These are phyloP conservation scores for Orthonyx spaldingii DNA, from an alignment of 2,113 vertebrate genomes.

Conservation along the genomic window DNA sequence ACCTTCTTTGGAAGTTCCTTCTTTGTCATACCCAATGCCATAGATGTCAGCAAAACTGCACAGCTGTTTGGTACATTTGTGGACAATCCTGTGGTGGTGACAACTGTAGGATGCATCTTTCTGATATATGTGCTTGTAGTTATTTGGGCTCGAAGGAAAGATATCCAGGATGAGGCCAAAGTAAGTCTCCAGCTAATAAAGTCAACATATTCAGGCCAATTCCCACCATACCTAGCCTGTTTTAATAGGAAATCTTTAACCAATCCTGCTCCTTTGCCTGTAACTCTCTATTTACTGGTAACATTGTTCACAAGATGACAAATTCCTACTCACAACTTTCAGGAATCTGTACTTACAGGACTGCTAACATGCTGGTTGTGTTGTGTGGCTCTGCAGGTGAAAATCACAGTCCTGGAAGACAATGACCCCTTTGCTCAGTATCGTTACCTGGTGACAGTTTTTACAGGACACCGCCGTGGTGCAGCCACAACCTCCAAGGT, in stretches of 20 bases:
- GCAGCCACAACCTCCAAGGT: slow-evolving; percentile 91
- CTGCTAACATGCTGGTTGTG: neutral
- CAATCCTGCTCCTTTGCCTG: neutral
- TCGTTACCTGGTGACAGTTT: slow-evolving; percentile 84
- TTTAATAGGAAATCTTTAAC: neutral
- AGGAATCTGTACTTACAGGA: neutral
- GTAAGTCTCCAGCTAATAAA: slow-evolving; percentile 62
- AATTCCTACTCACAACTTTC: neutral
- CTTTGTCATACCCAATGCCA: slow-evolving; percentile 85
- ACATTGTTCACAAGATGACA: neutral
- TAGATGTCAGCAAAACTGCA: slow-evolving; percentile 81
- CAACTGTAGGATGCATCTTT: slow-evolving; percentile 85
- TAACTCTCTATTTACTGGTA: neutral
- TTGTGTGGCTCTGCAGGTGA: slow-evolving; percentile 73
- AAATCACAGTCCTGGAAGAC: slow-evolving; percentile 86
- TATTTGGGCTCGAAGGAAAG: slow-evolving; percentile 90
- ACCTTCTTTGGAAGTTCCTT: slow-evolving; percentile 94
- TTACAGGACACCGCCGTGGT: slow-evolving; percentile 86
- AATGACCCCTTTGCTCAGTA: slow-evolving; percentile 92
- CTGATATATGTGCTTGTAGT: slow-evolving; percentile 79
- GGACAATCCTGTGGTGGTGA: slow-evolving; percentile 89
- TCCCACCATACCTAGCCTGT: neutral
- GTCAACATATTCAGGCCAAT: neutral
- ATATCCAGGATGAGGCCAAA: slow-evolving; percentile 86
- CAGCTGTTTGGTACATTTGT: slow-evolving; percentile 88